Base-by-base conservation (phyloP, 2,888 invertebrate genomes). In the Nemotelus pantherinus region DNA sequence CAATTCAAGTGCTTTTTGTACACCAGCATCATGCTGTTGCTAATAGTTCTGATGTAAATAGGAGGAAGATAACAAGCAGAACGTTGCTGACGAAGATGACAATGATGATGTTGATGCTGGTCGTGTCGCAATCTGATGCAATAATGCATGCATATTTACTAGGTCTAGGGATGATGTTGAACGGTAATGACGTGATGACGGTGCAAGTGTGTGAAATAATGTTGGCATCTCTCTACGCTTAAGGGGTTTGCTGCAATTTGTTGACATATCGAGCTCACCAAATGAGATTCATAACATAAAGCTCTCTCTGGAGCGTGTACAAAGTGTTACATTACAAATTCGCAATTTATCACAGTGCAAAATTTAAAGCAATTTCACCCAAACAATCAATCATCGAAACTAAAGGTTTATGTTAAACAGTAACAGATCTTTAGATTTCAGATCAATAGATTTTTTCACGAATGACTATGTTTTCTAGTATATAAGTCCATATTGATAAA, bases 191-290 rank as follows among this genome's bases (percentile, higher is more conserved):
- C 41, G 3, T 39, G 60, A n/a, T n/a, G 60, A 60, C 60, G n/a
- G 60, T 25, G 60, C 41, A 41, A 60, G 41, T 60, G 41, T 60
- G 60, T 60, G 60, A 41, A 39, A 60, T 60, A 25, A 60, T 60
- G 60, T 60, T 60, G 60, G 25, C 60, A 39, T 10, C 41, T 60
- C 41, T 60, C 60, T 60, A 39, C 2, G 25, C 60, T 39, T 70
- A 53, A 70, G 70, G 53, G 70, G 70, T 70, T 9, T 43, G 53
- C 70, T 55, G 53, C 55, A 70, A 70, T 70, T 70, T 70, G 70
- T 70, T 70, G 70, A 70, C 55, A 55, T 43, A 70, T 55, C 70
- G 55, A 55, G 70, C 55, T 44, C 43, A 55, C 70, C 41, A 70
- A 70, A 70, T 55, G 53, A 53, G 70, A 44, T 70, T 70, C 55